Percentiles rank a stretch among this genome's conserved stretches.
Conservation (phyloP, 2,113 vertebrate species). For the Sapayoa aenigma region DNA sequence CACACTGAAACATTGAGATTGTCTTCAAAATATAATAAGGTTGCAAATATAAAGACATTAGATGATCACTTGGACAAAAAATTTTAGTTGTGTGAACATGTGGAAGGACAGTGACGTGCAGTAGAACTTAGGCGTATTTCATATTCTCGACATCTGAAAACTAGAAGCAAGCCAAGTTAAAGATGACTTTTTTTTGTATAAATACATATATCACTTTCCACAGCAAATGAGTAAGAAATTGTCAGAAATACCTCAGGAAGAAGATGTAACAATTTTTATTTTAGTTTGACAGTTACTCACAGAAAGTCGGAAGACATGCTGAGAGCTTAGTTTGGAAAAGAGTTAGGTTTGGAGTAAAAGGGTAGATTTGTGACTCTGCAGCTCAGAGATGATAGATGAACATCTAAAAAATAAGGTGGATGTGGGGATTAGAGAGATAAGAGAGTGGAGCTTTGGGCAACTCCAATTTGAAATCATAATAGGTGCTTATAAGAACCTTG, state of each 20-base stretch:
- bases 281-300: not conserved
- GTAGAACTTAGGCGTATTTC: not conserved
- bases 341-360: not conserved
- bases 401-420: not conserved
- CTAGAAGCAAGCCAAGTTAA: not conserved
- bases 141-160: not conserved
- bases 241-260: not conserved
- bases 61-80: not conserved
- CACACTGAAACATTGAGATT: fast-evolving
- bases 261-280: not conserved
- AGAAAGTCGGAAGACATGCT: not conserved
- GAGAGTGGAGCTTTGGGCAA: not conserved
- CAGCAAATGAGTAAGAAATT: not conserved
- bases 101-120: not conserved
- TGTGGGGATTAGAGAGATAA: not conserved
- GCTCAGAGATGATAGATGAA: not conserved
- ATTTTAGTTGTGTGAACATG: not conserved
- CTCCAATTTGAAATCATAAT: not conserved
- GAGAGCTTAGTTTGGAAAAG: not conserved
- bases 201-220: not conserved
- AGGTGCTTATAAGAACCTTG: not conserved
- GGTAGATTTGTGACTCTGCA: not conserved
- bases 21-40: not conserved
- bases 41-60: not conserved
- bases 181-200: not conserved